Conservation (phyloP, 2,113 vertebrate genomes). For the Morone saxatilis region DNA sequence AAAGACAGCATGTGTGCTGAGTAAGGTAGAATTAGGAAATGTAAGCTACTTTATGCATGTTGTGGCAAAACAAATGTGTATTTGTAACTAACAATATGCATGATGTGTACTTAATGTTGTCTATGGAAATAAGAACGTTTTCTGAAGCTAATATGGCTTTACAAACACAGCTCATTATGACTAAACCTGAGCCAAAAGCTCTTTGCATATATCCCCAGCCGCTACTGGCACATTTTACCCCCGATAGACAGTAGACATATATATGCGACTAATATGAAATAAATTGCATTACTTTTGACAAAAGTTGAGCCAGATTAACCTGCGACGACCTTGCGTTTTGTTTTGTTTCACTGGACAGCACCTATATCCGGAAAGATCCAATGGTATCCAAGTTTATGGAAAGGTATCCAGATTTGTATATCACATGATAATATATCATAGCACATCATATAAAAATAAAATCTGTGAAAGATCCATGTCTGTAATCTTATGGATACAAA, state of each 20-base stretch:
- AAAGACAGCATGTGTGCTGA: slow-evolving; percentile 5
- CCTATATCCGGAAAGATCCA: no score
- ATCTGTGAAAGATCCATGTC: no score
- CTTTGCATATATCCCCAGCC: not conserved
- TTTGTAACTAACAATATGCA: slow-evolving; percentile 25
- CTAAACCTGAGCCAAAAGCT: not conserved
- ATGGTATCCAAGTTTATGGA: no score
- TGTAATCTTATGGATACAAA: no score
- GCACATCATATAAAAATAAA: no score
- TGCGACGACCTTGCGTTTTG: no score
- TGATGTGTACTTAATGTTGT: slow-evolving; percentile 34
- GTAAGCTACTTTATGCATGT: not conserved
- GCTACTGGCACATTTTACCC: slow-evolving; percentile 1
- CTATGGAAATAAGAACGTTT: slow-evolving; percentile 40
- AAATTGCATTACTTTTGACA: not conserved
- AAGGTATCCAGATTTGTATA: no score
- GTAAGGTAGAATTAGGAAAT: slow-evolving; percentile 20
- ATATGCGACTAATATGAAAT: not conserved
- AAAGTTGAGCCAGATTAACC: not conserved
- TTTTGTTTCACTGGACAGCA: no score
- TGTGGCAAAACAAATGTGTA: not conserved
- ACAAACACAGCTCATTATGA: slow-evolving; percentile 23
- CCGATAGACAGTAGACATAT: not conserved
- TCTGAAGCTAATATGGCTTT: slow-evolving; percentile 25
- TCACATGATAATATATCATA: no score